Evolutionary conservation across 2,888 invertebrate genomes (phyloP), one percentile per base, ranked within the genome.

Genomic region (Tetheella fluctuosa): DNA sequence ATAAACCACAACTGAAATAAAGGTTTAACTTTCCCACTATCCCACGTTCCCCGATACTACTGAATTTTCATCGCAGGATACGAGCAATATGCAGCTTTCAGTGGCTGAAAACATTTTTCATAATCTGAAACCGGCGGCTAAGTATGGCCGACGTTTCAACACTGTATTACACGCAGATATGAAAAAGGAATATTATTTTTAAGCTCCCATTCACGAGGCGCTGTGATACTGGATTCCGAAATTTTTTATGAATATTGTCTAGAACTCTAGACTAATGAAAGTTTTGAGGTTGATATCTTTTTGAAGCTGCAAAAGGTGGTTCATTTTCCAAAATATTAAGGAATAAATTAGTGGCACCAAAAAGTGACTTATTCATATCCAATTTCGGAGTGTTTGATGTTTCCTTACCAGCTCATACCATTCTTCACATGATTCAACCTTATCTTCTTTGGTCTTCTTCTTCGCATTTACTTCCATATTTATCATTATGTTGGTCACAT

Each of bases 171-270:
- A 59, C 64, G 59, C 60, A 69, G 72, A 72, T 74, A 74, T 77
- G 72, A 77, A 74, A 34, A 74, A 68, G n/a, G 67, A 68, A 75
- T 71, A 77, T 75, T 55, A 75, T 79, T 78, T 78, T 76, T 79
- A 79, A 77, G 76, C 73, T 71, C 61, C 67, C 73, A 73, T 74
- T 76, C 74, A 71, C 55, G 52, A 68, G 34, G 12, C 13, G 53
- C 59, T 39, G 59, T 65, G 66, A 70, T 74, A 72, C 48, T 69
- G 64, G 65, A 37, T 57, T 34, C 30, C 2, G 13, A 13, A 3
- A 4, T 13, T 34, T 34, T 34, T 34, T 34, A 34, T 34, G 34
- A 34, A 34, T 13, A 34, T 56, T 39, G 17, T 48, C 10, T 42
- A 42, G 4, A 37, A 13, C 15, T 42, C 15, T 39, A 39, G 39